A percentile compares a stretch with the other conserved stretches of the same genome.
phyloP scores from a whole-genome alignment of 2,113 vertebrate species.

The Zosterops lateralis region DNA sequence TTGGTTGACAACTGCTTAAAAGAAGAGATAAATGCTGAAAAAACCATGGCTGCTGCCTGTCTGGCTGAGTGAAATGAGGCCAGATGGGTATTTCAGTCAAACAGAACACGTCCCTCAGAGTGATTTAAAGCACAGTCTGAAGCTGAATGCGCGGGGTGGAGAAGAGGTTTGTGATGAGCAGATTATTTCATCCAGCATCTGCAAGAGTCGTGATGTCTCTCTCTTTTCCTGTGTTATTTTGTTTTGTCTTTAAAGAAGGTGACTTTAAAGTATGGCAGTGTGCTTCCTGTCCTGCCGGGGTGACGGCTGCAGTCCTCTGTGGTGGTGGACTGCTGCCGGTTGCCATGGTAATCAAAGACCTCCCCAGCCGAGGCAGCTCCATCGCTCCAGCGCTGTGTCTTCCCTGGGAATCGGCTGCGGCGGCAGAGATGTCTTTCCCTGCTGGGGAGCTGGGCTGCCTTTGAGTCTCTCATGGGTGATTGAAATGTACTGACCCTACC shows the following conservation, averaged over 20 bases:
- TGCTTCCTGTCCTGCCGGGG: slow-evolving; percentile 64
- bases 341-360: slow-evolving; percentile 73
- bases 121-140: background rate
- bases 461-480: background rate
- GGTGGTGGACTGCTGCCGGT: slow-evolving; percentile 69
- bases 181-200: background rate
- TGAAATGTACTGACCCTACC: background rate
- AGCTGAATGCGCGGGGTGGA: fast-evolving
- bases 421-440: background rate
- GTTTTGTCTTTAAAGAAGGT: slow-evolving; percentile 15
- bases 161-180: background rate
- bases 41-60: background rate
- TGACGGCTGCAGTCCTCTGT: slow-evolving; percentile 1
- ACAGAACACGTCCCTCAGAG: background rate
- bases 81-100: background rate
- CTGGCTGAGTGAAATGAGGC: background rate
- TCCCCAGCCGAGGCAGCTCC: slow-evolving; percentile 40
- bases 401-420: background rate
- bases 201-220: fast-evolving
- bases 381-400: background rate
- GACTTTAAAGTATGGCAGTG: slow-evolving; percentile 44
- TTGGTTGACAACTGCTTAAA: background rate
- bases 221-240: background rate
- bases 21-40: background rate
- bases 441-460: background rate